Evolutionary conservation across 2,888 invertebrate species (phyloP).

Genomic region (Melanostoma mellinum): DNA sequence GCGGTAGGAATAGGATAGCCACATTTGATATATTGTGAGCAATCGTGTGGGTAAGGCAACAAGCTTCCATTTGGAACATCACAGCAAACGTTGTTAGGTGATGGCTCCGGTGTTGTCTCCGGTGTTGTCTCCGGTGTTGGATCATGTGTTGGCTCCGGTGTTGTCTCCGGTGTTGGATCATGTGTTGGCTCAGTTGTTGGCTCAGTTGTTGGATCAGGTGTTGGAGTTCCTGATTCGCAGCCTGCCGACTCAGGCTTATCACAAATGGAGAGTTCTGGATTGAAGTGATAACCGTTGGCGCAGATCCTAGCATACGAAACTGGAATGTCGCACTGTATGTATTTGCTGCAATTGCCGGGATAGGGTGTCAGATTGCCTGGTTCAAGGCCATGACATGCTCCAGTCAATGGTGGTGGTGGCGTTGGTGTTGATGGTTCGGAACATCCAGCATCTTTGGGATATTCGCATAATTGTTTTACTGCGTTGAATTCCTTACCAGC

Average conservation of each 20-base stretch:
- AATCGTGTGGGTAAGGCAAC: slow-evolving; percentile 64
- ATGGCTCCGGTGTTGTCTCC: too few species aligned
- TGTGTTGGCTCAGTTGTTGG: too few species aligned
- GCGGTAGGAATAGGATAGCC: slow-evolving; percentile 57
- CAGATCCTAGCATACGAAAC: slow-evolving; percentile 65
- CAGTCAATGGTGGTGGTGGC: slow-evolving; percentile 60
- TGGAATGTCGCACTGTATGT: slow-evolving; percentile 71
- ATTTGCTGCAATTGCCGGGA: slow-evolving; percentile 68
- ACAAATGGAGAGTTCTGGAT: slow-evolving; percentile 64
- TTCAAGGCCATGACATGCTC: slow-evolving; percentile 63
- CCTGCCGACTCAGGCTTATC: slow-evolving; percentile 66
- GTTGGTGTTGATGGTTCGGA: slow-evolving; percentile 76
- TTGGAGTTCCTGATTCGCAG: slow-evolving; percentile 39
- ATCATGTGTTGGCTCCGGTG: too few species aligned
- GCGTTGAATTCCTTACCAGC: slow-evolving; percentile 82
- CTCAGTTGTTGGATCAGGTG: not conserved
- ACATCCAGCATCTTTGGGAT: slow-evolving; percentile 76
- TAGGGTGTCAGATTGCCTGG: slow-evolving; percentile 64
- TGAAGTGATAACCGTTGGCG: slow-evolving; percentile 54
- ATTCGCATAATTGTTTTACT: slow-evolving; percentile 74
- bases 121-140: not conserved
- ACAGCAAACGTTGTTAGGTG: slow-evolving; percentile 45
- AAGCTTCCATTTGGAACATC: slow-evolving; percentile 31
- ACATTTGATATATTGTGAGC: slow-evolving; percentile 73
- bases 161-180: not conserved